phyloP scores from a whole-genome alignment of 2,797 vertebrate genomes.

The Prunella strophiata region DNA sequence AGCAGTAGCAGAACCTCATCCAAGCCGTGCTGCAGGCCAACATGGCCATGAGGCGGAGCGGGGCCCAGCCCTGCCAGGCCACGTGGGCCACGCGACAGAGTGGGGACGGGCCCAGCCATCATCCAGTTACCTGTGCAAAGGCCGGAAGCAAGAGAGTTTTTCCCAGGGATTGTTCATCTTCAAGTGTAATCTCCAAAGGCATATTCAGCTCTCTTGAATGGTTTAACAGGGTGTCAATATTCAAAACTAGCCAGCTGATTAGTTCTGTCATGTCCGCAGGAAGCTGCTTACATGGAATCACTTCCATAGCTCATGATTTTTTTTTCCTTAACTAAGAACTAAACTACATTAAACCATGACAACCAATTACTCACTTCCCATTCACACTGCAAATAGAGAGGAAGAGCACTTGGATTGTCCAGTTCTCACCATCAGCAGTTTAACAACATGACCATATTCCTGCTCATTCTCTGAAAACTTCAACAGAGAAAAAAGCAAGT shows the following conservation, averaged over 20 bases:
- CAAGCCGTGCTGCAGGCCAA: rapidly evolving
- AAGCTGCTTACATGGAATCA: no score
- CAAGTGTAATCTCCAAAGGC: not conserved
- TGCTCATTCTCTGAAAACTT: not conserved
- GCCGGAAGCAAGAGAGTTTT: no score
- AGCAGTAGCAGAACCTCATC: rapidly evolving
- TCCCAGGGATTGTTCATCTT: no score
- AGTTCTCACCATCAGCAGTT: not conserved
- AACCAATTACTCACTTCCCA: not conserved
- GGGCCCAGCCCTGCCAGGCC: rapidly evolving
- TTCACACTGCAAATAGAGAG: not conserved
- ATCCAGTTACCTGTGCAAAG: not conserved
- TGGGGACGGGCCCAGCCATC: not conserved
- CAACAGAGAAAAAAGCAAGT: not conserved
- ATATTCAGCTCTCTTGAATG: no score
- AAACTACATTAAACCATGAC: not conserved
- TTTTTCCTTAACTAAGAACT: not conserved
- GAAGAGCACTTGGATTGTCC: not conserved
- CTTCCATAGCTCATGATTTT: not conserved
- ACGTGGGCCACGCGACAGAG: rapidly evolving
- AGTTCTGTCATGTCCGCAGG: not conserved
- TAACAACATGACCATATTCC: not conserved
- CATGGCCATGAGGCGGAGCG: not conserved
- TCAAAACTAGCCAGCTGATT: not conserved
- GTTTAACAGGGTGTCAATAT: not conserved